phyloP scores from a whole-genome alignment of 2,888 invertebrate species.

The Osedax frankpressi region DNA sequence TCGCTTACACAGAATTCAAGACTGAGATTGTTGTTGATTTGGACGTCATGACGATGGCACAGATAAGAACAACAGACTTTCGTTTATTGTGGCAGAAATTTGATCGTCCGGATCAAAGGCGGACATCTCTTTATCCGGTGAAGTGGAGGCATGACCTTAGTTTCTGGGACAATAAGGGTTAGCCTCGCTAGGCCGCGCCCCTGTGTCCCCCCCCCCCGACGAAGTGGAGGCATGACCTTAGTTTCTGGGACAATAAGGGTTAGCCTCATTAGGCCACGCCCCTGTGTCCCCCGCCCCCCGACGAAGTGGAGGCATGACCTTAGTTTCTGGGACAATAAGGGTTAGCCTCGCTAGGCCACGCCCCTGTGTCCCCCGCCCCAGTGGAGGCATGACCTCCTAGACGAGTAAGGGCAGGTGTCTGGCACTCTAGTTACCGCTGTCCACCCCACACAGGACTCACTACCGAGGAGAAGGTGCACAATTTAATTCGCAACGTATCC shows the following conservation, averaged over 20 bases:
- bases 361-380: not conserved
- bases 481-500: not conserved
- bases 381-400: not conserved
- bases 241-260: not conserved
- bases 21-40: not conserved
- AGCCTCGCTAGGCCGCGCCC: not conserved
- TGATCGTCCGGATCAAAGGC: not conserved
- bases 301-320: not conserved
- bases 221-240: not conserved
- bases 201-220: not conserved
- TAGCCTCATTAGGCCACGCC: not conserved
- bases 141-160: not conserved
- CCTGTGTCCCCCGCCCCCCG: not conserved
- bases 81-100: not conserved
- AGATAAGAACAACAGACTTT: not conserved
- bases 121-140: not conserved
- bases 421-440: not conserved
- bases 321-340: not conserved
- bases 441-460: not conserved
- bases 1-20: not conserved
- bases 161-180: not conserved
- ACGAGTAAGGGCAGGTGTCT: not conserved
- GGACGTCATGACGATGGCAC: not conserved
- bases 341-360: not conserved
- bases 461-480: not conserved